These are phyloP conservation scores for Marcusenius ussheri DNA, from an alignment of 2,113 vertebrate genomes.

Conservation along the genomic window DNA sequence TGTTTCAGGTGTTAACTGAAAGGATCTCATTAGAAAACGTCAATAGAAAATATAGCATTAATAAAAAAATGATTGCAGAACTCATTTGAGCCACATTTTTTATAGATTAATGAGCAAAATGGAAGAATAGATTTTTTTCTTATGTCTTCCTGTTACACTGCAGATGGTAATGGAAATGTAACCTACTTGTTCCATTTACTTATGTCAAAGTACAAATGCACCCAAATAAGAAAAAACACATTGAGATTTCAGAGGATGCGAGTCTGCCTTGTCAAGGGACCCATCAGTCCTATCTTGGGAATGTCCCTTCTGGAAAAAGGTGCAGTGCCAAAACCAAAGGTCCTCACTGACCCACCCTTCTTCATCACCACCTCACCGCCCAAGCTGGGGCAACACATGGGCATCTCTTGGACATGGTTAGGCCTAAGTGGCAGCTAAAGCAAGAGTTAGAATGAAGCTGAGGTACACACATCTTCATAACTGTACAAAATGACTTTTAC, in stretches of 20 bases:
- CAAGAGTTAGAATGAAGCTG: background rate
- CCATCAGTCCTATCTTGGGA: background rate
- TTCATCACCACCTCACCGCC: background rate
- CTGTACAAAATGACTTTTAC: background rate
- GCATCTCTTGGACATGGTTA: background rate
- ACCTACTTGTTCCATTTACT: background rate
- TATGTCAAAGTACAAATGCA: background rate
- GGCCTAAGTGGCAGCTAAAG: background rate
- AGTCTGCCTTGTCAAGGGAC: background rate
- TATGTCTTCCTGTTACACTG: background rate
- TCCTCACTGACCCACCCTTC: background rate
- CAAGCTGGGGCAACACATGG: background rate
- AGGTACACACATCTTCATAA: conserved; percentile 6
- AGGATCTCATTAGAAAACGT: background rate
- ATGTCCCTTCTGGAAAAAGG: background rate
- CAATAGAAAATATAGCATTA: background rate
- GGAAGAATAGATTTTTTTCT: background rate
- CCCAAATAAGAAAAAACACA: background rate
- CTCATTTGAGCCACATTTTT: background rate
- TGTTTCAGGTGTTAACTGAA: background rate
- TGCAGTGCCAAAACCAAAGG: background rate
- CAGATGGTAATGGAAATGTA: background rate
- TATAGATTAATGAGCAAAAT: background rate
- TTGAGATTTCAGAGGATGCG: background rate
- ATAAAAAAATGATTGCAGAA: background rate